Evolutionary conservation across 92 coral and sea anemone species (phyloP).

Genomic region (Diadumene lineata): DNA sequence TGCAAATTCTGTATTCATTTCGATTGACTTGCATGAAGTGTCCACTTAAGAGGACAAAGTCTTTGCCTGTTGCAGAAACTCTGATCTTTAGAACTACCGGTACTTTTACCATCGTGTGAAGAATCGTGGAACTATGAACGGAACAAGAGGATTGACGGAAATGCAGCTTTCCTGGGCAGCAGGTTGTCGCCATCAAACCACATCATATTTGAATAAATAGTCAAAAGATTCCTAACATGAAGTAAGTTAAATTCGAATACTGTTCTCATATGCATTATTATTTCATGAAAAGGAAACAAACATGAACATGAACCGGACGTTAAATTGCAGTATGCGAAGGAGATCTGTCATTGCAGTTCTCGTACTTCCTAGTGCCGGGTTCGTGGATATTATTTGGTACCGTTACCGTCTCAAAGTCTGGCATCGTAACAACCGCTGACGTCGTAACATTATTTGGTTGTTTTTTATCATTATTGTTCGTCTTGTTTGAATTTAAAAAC

Average conservation of each 20-base stretch:
- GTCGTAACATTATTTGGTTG: constrained; percentile 75
- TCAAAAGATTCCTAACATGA: constrained; percentile 22
- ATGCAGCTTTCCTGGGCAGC: no score
- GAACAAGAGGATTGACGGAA: no score
- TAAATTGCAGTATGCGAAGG: constrained; percentile 68
- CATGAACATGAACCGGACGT: not conserved
- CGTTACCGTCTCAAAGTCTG: constrained; percentile 84
- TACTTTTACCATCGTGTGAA: no score
- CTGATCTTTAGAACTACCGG: no score
- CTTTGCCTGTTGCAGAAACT: no score
- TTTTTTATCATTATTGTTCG: constrained; percentile 56
- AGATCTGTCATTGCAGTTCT: constrained; percentile 75
- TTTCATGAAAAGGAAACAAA: not conserved
- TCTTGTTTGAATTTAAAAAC: constrained; percentile 40
- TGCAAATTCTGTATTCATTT: no score
- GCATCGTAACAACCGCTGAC: constrained; percentile 87
- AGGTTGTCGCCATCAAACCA: not conserved
- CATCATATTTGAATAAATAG: constrained; percentile 9
- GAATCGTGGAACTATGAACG: no score
- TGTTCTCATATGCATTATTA: not conserved
- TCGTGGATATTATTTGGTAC: constrained; percentile 88
- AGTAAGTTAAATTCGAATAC: constrained; percentile 12
- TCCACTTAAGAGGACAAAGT: no score
- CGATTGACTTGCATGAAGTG: no score
- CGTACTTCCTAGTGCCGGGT: constrained; percentile 60